Percentiles rank a stretch among this genome's conserved stretches.
These are phyloP conservation scores for Ariopsis seemanni DNA, from an alignment of 2,113 vertebrate species.

Conservation along the genomic window DNA sequence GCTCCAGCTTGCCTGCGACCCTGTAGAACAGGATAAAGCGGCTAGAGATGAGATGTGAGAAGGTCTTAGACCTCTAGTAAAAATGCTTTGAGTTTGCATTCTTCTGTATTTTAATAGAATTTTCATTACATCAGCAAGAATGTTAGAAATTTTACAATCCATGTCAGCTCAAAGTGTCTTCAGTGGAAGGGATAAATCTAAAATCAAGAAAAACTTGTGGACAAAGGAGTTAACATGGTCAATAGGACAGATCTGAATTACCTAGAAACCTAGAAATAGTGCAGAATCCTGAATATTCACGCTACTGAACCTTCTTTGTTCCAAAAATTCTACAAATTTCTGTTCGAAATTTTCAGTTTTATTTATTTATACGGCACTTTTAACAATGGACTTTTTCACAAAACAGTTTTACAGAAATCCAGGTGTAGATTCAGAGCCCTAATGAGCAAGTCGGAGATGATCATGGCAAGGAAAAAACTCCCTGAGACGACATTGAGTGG, in stretches of 20 bases:
- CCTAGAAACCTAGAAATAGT: not conserved
- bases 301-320: not conserved
- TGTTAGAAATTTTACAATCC: not conserved
- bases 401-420: not conserved
- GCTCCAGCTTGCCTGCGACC: too few species aligned
- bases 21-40: too few species aligned
- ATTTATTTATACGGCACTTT: not conserved
- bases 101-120: not conserved
- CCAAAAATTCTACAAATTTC: not conserved
- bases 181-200: not conserved
- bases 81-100: not conserved
- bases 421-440: too few species aligned
- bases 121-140: not conserved
- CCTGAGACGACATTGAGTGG: too few species aligned
- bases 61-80: too few species aligned
- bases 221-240: not conserved
- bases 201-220: not conserved
- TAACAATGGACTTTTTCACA: not conserved
- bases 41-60: too few species aligned
- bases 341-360: not conserved
- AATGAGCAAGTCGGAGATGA: not conserved
- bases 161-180: not conserved
- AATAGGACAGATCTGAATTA: not conserved
- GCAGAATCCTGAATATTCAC: not conserved
- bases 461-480: too few species aligned